Conservation (phyloP, 2,797 vertebrate genomes). For the Danio albolineatus region DNA sequence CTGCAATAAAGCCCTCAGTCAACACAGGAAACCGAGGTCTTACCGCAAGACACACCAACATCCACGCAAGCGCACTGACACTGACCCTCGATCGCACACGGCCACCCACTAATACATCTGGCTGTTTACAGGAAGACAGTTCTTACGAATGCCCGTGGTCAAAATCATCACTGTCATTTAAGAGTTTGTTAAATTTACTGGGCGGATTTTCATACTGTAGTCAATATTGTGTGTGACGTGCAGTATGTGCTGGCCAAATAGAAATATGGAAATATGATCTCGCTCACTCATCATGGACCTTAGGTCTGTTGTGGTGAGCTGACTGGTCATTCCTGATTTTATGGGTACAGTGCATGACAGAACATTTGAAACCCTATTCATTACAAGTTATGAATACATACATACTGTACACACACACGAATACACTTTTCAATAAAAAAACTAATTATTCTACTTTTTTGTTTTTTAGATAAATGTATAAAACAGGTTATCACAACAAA, state of each 20-base stretch:
- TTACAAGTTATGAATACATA: not conserved
- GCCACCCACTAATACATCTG: constrained; percentile 45
- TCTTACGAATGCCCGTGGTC: not conserved
- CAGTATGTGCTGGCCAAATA: not conserved
- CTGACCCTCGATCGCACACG: constrained; percentile 29
- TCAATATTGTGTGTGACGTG: constrained; percentile 20
- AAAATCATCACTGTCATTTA: constrained; percentile 30
- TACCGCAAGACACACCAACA: constrained; percentile 46
- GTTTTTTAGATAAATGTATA: too few relatives aligned
- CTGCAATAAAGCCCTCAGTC: constrained; percentile 59
- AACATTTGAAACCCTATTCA: constrained; percentile 29
- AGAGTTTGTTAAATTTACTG: constrained; percentile 20
- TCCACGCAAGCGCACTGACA: constrained; percentile 25
- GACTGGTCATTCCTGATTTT: constrained; percentile 35
- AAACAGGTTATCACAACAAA: too few relatives aligned
- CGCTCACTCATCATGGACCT: not conserved
- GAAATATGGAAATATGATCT: constrained; percentile 2
- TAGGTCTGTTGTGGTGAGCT: constrained; percentile 32
- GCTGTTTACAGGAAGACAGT: constrained; percentile 18
- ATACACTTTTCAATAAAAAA: constrained; percentile 1
- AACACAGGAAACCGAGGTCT: constrained; percentile 53
- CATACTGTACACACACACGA: constrained; percentile 52
- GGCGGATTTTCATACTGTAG: not conserved
- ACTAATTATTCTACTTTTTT: too few relatives aligned
- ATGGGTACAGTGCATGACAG: constrained; percentile 25